A percentile compares a stretch with the other conserved stretches of the same genome.
These are phyloP conservation scores for Cotesia vestalis DNA, from an alignment of 1,140 invertebrate species.

Conservation along the genomic window DNA sequence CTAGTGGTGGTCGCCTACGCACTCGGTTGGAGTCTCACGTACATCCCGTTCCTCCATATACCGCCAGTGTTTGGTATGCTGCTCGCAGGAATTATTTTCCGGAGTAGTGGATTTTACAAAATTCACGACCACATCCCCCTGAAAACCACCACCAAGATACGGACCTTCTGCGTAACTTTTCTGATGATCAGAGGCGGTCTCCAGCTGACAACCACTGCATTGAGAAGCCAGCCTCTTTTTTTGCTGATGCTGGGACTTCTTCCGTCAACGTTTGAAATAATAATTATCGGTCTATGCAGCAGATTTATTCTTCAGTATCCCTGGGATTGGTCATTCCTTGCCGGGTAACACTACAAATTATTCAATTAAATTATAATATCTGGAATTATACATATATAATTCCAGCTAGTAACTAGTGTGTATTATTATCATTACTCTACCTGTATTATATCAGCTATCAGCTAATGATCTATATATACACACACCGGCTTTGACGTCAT, in stretches of 20 bases:
- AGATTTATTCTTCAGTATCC: slow-evolving; percentile 51
- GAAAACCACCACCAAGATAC: slow-evolving; percentile 47
- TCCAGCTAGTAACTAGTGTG: too few relatives aligned
- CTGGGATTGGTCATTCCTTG: slow-evolving; percentile 58
- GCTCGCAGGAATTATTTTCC: slow-evolving; percentile 57
- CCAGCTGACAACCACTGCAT: slow-evolving; percentile 52
- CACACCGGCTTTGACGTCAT: too few relatives aligned
- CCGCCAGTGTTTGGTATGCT: slow-evolving; percentile 63
- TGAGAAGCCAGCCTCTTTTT: slow-evolving; percentile 49
- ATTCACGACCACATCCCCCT: slow-evolving; percentile 51
- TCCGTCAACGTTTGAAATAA: slow-evolving; percentile 55
- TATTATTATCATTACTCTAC: too few relatives aligned
- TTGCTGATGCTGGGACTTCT: slow-evolving; percentile 51
- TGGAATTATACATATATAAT: too few relatives aligned
- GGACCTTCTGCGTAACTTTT: slow-evolving; percentile 57
- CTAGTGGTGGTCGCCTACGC: slow-evolving; percentile 49
- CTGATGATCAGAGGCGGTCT: slow-evolving; percentile 58
- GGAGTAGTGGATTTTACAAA: slow-evolving; percentile 52
- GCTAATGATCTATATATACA: slow-evolving; percentile 7
- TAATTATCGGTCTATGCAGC: slow-evolving; percentile 43
- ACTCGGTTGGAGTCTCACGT: slow-evolving; percentile 52
- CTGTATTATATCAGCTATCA: neutral
- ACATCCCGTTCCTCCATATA: slow-evolving; percentile 53
- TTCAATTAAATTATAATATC: slow-evolving; percentile 1
- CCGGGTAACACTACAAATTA: slow-evolving; percentile 47